Evolutionary conservation across 2,888 invertebrate species (phyloP), one percentile per base, ranked within the genome.

Genomic region (Amphipoea lucens): DNA sequence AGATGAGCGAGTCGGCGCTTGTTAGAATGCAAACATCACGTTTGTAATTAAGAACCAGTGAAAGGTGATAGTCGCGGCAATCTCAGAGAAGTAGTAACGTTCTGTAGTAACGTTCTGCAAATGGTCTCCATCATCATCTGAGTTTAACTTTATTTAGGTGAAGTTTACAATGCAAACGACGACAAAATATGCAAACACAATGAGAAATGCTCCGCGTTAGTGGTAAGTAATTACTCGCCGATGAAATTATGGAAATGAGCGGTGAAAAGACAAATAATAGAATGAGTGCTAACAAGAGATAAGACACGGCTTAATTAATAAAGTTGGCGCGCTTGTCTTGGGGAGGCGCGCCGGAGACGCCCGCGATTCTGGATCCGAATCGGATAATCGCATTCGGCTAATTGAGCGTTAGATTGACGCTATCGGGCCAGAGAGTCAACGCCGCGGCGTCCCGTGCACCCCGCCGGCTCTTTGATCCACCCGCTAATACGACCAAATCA

Each of bases 271-370:
- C 96, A 97, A 97, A 97, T 97, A 97, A 96, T 95, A 96, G 96
- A 97, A 97, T 95, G 97, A 97, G 97, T 97, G 97, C 96, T 96
- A 96, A 96, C 96, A 96, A 96, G 96, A 96, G 97, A 97, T 97
- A 97, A 97, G 96, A 97, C 97, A 96, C 95, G 96, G 96, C 96
- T 96, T 97, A 97, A 97, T 97, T 96, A 97, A 97, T 97, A 97
- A 97, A 97, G 96, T 97, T 97, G 94, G 96, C 94, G 94, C 93
- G 94, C 93, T 95, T 94, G 96, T 95, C 95, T 95, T 93, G 92
- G 94, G 93, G 94, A 92, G 94, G 91, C 92, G 90, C 93, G 93
- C 92, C 90, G 89, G 92, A 94, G 95, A 93, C 94, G 93, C 90
- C 91, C 93, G 94, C 95, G 94, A 94, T 94, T 94, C 94, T 94